Base-by-base conservation (phyloP, 2,888 invertebrate species). In the Drosophila formosana region DNA sequence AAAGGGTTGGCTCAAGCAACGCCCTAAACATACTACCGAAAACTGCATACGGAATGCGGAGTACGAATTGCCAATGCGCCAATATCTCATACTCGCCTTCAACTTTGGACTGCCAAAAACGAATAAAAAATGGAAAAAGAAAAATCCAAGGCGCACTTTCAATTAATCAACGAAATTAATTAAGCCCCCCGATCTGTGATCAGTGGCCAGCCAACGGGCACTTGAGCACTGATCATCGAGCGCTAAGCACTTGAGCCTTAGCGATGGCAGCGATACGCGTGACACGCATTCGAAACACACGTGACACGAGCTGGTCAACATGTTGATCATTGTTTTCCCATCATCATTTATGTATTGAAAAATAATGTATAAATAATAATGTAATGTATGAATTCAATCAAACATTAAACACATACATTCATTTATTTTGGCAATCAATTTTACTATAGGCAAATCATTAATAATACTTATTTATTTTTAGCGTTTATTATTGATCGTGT, bases 81-180 rank as follows among this genome's bases (percentile, higher is more conserved):
- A 64, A 78, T 85, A 80, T 80, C 76, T 80, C 67, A 71, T 65
- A 70, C 69, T 81, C 65, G 83, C 82, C 82, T 82, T 85, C 82
- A 82, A 82, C 82, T 85, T 82, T 82, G 81, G 78, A 82, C 81
- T 78, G 83, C 68, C 67, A 67, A 71, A 66, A 62, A 37, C 52
- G 50, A 47, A 30, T 25, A 28, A 52, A 47, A 53, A 49, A 65
- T 47, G 13, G 13, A 18, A 63, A 32, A 65, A 57, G 57, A 57
- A 55, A 61, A 77, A 50, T 53, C 47, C 70, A 66, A 78, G 75
- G 78, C 75, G 75, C 88, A 83, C 82, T 88, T 88, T 85, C 88
- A 86, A 86, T 86, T 88, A 86, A 86, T 88, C 85, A 85, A 85
- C 82, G 86, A 82, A 85, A 88, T 88, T 85, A 86, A 88, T 86